phyloP scores from a whole-genome alignment of 2,888 invertebrate species.

The Orthosia incerta region DNA sequence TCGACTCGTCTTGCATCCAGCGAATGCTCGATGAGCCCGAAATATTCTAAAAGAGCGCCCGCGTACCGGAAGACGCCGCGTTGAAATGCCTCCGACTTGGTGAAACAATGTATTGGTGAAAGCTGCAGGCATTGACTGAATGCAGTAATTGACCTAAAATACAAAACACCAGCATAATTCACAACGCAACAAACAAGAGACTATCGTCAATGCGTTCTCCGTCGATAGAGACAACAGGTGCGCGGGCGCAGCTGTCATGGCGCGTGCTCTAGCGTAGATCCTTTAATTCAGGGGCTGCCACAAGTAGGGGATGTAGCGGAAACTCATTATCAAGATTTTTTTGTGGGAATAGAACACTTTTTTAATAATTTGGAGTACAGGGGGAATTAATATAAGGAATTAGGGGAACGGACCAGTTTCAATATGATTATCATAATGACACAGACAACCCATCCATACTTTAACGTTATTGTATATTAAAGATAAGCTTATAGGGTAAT shows the following conservation, averaged over 20 bases:
- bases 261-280: conserved; percentile 77
- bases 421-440: conserved; percentile 26
- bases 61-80: too few species aligned
- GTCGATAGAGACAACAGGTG: conserved; percentile 68
- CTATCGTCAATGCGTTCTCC: conserved; percentile 15
- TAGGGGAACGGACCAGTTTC: neutral
- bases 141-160: neutral
- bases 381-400: neutral
- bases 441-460: neutral
- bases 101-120: too few species aligned
- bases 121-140: too few species aligned
- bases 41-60: too few species aligned
- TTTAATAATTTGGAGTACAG: neutral
- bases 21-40: too few species aligned
- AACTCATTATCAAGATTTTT: conserved; percentile 53
- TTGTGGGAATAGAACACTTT: conserved; percentile 12
- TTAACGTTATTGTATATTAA: neutral
- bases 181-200: conserved; percentile 14
- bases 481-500: neutral
- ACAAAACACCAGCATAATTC: conserved; percentile 3
- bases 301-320: conserved; percentile 64
- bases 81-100: too few species aligned
- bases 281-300: conserved; percentile 58
- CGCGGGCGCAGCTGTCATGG: conserved; percentile 74
- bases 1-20: too few species aligned